These are phyloP conservation scores for Chelonoidis abingdonii DNA, from an alignment of 2,113 vertebrate species.

Conservation along the genomic window DNA sequence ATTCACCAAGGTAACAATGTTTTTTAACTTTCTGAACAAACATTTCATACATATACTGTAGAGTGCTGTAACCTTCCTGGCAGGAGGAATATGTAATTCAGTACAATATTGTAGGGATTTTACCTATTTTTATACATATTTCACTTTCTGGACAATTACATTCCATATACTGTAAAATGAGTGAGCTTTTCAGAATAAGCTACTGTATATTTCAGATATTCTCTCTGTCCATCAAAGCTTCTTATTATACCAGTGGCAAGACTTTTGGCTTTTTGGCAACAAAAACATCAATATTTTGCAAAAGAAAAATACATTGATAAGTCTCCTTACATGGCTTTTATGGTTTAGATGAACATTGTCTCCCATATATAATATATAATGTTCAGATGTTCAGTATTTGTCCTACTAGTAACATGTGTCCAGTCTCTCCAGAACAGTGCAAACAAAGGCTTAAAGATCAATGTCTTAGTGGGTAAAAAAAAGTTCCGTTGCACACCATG, in stretches of 20 bases:
- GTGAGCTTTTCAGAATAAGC: conserved; percentile 63
- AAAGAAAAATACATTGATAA: conserved; percentile 38
- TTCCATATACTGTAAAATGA: conserved; percentile 68
- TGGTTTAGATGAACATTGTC: conserved; percentile 35
- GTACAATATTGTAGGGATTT: conserved; percentile 79
- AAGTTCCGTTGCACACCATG: neutral
- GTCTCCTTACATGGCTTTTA: conserved; percentile 20
- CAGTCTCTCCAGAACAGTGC: conserved; percentile 3
- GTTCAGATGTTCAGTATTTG: conserved; percentile 39
- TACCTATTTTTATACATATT: conserved; percentile 83
- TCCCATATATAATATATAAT: conserved; percentile 33
- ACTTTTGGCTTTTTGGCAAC: conserved; percentile 52
- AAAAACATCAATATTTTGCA: conserved; percentile 14
- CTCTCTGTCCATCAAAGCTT: conserved; percentile 53
- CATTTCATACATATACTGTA: conserved; percentile 79
- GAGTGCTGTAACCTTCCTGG: conserved; percentile 71
- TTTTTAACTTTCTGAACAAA: conserved; percentile 78
- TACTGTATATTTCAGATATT: conserved; percentile 69
- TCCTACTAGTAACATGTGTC: conserved; percentile 7
- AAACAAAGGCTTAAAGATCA: neutral
- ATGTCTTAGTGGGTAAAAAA: neutral
- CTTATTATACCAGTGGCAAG: conserved; percentile 44
- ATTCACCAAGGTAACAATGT: conserved; percentile 61
- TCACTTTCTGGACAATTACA: conserved; percentile 75
- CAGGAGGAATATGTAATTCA: conserved; percentile 73